These are phyloP conservation scores for Phoenoteleia sp. DNA, from an alignment of 2,888 invertebrate species.

Conservation along the genomic window DNA sequence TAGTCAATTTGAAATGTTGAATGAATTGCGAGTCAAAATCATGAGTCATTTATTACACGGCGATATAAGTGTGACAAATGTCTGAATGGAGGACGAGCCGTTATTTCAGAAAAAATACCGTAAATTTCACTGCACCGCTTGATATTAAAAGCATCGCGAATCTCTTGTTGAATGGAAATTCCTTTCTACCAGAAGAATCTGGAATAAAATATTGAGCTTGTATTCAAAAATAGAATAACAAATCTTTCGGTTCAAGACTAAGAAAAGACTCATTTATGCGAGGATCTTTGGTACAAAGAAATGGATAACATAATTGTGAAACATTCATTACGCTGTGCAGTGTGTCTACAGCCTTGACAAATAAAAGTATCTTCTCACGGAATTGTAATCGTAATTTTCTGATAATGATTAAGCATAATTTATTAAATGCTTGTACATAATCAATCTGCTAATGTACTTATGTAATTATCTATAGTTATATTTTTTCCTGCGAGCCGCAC, in stretches of 20 bases:
- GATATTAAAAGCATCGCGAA: slow-evolving; percentile 4
- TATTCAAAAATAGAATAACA: background rate
- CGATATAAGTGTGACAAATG: slow-evolving; percentile 52
- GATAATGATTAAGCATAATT: slow-evolving; percentile 46
- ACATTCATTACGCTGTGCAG: slow-evolving; percentile 21
- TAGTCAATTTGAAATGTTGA: background rate
- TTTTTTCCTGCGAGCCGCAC: background rate
- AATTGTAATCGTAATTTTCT: slow-evolving; percentile 59
- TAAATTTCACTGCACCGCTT: slow-evolving; percentile 30
- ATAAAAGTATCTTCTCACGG: slow-evolving; percentile 40
- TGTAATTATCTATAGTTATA: background rate
- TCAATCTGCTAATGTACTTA: slow-evolving; percentile 9
- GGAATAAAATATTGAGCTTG: background rate
- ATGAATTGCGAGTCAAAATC: slow-evolving; percentile 32
- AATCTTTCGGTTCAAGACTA: too few species aligned
- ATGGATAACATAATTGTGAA: slow-evolving; percentile 24
- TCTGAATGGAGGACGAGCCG: slow-evolving; percentile 63
- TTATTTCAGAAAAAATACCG: slow-evolving; percentile 55
- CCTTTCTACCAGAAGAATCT: background rate
- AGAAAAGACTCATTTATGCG: too few species aligned
- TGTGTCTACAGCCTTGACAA: slow-evolving; percentile 37
- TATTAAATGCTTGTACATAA: slow-evolving; percentile 36
- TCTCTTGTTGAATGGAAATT: background rate
- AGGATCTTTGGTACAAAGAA: slow-evolving; percentile 2
- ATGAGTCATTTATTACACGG: slow-evolving; percentile 51